Base-by-base conservation (phyloP, 1,140 invertebrate genomes). In the Temnothorax nylanderi region DNA sequence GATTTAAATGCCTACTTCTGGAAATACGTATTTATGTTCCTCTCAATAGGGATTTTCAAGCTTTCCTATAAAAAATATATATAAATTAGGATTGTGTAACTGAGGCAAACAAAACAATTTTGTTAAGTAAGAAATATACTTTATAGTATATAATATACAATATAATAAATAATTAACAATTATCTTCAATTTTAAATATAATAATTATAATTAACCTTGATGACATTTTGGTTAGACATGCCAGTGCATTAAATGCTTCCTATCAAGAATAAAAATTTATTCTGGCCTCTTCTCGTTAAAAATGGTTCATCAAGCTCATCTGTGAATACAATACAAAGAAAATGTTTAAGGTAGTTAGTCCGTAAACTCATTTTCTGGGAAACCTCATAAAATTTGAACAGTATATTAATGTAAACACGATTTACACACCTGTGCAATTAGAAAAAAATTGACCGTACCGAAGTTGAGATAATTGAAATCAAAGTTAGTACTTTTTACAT, bases 51-150 rank as follows among this genome's bases (percentile, higher is more conserved):
- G 21, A 81, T 21, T 44, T 81, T 72, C 37, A 51, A 60, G 69
- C 74, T 86, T 78, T 90, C 16, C 89, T 90, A 49, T 32, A 26
- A 65, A 65, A 65, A 58, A 75, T 1, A 60, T 5, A 11, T 13
- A 5, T 47, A 21, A n/a, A 21, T 54, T 54, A 44, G 32, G 0
- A n/a, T 37, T 64, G 0, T 47, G 4, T 49, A 34, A 62, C n/a
- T 49, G 18, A 78, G 7, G 47, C 32, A 65, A 49, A 34, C 26
- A 44, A 62, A 64, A 26, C 7, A 26, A n/a, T 51, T 51, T 37
- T 16, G 51, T 37, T 49, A 65, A 26, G 26, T 26, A 26, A 26
- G 26, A 26, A 26, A 26, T 26, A 26, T 26, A 26, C 26, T 26
- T 26, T 26, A 26, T 26, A 26, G 26, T 26, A 26, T 26, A 26